Percentiles rank a stretch among this genome's conserved stretches.
phyloP scores from a whole-genome alignment of 35 echinoderm and acorn worm species.

The Nesometra sesokonis region DNA sequence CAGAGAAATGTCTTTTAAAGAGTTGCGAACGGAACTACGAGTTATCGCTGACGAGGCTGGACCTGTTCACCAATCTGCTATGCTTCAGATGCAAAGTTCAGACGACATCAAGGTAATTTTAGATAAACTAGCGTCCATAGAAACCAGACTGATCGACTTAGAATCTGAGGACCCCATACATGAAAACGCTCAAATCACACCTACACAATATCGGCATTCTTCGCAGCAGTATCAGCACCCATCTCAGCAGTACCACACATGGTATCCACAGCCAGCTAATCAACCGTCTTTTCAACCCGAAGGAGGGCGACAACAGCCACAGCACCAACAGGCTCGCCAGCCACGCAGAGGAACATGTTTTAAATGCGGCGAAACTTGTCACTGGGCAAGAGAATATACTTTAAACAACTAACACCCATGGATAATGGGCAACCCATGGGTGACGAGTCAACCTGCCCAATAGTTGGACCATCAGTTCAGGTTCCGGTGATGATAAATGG shows the following conservation, averaged over 20 bases:
- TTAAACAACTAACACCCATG: background rate
- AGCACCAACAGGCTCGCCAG: background rate
- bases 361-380: background rate
- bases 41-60: background rate
- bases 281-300: background rate
- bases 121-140: background rate
- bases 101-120: background rate
- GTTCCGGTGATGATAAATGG: background rate
- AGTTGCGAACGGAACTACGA: constrained; percentile 8
- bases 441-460: background rate
- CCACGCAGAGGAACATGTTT: background rate
- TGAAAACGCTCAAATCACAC: too few species aligned
- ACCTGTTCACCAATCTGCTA: background rate
- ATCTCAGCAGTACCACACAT: too few species aligned
- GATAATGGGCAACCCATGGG: background rate
- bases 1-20: constrained; percentile 8
- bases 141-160: background rate
- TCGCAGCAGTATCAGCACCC: too few species aligned
- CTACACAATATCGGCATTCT: too few species aligned
- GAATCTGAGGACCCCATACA: background rate
- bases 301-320: too few species aligned
- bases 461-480: background rate
- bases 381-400: background rate
- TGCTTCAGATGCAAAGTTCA: background rate
- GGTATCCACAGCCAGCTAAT: too few species aligned